Evolutionary conservation across 2,888 invertebrate species (phyloP).

Genomic region (Venusia cambrica): DNA sequence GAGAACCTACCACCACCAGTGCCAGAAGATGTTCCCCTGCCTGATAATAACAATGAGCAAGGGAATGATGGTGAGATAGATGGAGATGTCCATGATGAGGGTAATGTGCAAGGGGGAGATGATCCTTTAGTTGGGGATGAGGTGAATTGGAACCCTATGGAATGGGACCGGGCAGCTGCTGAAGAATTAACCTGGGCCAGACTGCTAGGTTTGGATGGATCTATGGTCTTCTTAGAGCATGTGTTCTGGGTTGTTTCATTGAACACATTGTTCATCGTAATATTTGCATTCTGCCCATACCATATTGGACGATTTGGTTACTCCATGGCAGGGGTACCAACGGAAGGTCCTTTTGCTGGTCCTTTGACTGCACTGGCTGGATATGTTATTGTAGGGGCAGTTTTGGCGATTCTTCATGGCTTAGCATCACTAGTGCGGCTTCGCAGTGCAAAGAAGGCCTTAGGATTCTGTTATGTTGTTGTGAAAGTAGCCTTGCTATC

Average conservation of each 20-base stretch:
- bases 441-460: conserved; percentile 88
- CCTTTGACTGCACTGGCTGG: conserved; percentile 95
- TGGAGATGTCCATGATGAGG: conserved; percentile 56
- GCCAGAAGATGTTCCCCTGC: conserved; percentile 66
- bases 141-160: conserved; percentile 98
- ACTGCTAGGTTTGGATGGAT: conserved; percentile 96
- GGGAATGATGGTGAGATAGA: conserved; percentile 61
- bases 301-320: conserved; percentile 95
- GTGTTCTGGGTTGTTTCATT: conserved; percentile 99
- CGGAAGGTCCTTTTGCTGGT: conserved; percentile 94
- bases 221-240: conserved; percentile 97
- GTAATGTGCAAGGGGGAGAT: conserved; percentile 61
- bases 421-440: conserved; percentile 90
- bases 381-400: conserved; percentile 93
- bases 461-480: conserved; percentile 96
- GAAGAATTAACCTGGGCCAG: conserved; percentile 99
- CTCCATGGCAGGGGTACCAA: conserved; percentile 74
- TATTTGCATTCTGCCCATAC: conserved; percentile 98
- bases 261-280: conserved; percentile 97
- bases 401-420: conserved; percentile 91
- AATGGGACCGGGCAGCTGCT: conserved; percentile 98
- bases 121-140: conserved; percentile 86
- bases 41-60: conserved; percentile 74
- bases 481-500: conserved; percentile 95
- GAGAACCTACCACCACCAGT: conserved; percentile 80